Conservation (phyloP, 2,888 invertebrate species). For the Arge pagana region DNA sequence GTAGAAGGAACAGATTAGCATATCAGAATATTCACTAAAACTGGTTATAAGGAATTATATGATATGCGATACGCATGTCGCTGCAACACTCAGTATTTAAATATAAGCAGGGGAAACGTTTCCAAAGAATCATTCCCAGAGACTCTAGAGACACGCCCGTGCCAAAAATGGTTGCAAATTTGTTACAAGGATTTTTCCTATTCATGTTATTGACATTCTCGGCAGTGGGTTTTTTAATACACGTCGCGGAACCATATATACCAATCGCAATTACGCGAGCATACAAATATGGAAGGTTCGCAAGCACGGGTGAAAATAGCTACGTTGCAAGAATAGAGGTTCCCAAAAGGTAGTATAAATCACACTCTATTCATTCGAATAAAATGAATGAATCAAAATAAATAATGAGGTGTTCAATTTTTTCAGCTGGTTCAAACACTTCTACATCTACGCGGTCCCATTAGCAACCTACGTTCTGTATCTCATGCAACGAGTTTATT, state of each 20-base stretch:
- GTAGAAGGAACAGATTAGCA: too few species aligned
- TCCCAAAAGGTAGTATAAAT: conserved; percentile 66
- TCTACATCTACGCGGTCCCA: conserved; percentile 73
- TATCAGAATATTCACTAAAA: too few species aligned
- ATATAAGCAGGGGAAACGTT: too few species aligned
- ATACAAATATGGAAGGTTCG: conserved; percentile 76
- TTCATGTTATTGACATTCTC: conserved; percentile 49
- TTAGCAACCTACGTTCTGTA: conserved; percentile 61
- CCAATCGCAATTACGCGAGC: conserved; percentile 69
- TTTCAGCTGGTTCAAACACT: conserved; percentile 75
- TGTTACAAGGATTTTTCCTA: conserved; percentile 44
- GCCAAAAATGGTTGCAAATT: conserved; percentile 44
- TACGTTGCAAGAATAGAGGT: conserved; percentile 64
- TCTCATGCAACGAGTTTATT: conserved; percentile 62
- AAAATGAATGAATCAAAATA: conserved; percentile 2
- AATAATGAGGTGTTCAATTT: conserved; percentile 16
- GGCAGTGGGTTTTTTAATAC: conserved; percentile 67
- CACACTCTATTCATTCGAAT: background rate
- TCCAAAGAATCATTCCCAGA: too few species aligned
- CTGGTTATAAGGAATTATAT: too few species aligned
- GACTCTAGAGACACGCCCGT: too few species aligned
- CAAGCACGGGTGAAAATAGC: conserved; percentile 61
- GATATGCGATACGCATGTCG: too few species aligned
- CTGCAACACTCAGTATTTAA: too few species aligned
- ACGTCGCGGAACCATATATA: conserved; percentile 68